phyloP scores from a whole-genome alignment of 2,797 vertebrate species.

The Xenentodon cancila region DNA sequence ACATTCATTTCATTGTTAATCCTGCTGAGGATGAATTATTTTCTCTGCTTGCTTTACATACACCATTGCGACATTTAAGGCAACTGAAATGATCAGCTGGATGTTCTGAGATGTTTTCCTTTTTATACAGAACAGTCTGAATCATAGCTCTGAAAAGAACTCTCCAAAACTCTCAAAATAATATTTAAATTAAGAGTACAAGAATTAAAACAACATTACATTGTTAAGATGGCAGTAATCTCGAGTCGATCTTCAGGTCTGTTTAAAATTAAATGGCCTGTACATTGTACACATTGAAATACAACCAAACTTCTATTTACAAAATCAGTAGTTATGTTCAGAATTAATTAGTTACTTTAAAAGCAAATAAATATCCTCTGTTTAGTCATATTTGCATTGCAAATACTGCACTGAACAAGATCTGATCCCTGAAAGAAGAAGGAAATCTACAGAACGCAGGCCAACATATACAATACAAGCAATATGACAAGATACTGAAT shows the following conservation, averaged over 20 bases:
- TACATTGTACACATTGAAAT: conserved; percentile 48
- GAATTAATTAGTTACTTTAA: conserved; percentile 45
- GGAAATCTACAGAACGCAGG: conserved; percentile 55
- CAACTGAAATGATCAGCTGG: conserved; percentile 70
- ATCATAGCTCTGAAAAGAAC: conserved; percentile 49
- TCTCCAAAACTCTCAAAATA: conserved; percentile 57
- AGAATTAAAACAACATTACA: conserved; percentile 50
- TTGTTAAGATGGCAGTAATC: conserved; percentile 62
- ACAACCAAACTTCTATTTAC: conserved; percentile 61
- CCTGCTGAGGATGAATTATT: conserved; percentile 49
- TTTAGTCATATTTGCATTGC: conserved; percentile 53
- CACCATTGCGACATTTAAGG: conserved; percentile 65
- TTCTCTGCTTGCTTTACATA: conserved; percentile 36
- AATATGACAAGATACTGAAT: conserved; percentile 42
- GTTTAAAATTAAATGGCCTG: conserved; percentile 37
- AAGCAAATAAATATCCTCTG: conserved; percentile 67
- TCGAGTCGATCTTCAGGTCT: conserved; percentile 26
- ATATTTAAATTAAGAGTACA: conserved; percentile 29
- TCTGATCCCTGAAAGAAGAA: conserved; percentile 44
- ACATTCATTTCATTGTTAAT: conserved; percentile 69
- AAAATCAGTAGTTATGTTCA: conserved; percentile 69
- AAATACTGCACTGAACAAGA: conserved; percentile 56
- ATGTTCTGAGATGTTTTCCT: conserved; percentile 56
- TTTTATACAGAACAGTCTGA: conserved; percentile 57
- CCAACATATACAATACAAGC: conserved; percentile 56